A percentile compares a stretch with the other conserved stretches of the same genome.
phyloP scores from a whole-genome alignment of 1,140 invertebrate species.

The Lysiphlebus fabarum region DNA sequence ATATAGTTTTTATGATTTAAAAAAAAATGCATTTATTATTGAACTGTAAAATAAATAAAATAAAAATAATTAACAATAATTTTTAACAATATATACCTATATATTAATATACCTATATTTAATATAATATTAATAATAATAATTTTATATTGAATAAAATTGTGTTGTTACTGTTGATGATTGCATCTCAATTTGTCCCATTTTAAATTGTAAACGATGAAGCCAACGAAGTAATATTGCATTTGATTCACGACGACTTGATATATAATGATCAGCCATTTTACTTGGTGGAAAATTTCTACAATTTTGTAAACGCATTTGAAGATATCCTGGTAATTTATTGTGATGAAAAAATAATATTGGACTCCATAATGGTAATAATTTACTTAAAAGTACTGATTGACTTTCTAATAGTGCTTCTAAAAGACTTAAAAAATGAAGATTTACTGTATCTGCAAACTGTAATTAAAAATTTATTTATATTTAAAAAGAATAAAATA shows the following conservation, averaged over 20 bases:
- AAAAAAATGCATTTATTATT: too few species aligned
- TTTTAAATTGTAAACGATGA: constrained; percentile 93
- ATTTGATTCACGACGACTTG: constrained; percentile 49
- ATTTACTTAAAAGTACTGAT: constrained; percentile 83
- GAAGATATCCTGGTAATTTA: constrained; percentile 66
- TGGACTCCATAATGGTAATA: constrained; percentile 85
- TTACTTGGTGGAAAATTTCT: constrained; percentile 69
- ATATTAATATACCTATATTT: too few species aligned
- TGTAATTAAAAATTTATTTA: constrained; percentile 54
- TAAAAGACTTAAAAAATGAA: constrained; percentile 93
- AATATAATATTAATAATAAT: too few species aligned
- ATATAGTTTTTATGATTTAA: too few species aligned
- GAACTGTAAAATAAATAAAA: too few species aligned
- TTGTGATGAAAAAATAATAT: constrained; percentile 85
- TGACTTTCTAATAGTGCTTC: constrained; percentile 95
- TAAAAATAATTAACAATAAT: too few species aligned
- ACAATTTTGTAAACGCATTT: constrained; percentile 85
- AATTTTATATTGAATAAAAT: constrained; percentile 74
- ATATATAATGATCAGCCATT: constrained; percentile 41
- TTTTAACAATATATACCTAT: too few species aligned
- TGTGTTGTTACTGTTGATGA: constrained; percentile 87
- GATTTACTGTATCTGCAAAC: constrained; percentile 95
- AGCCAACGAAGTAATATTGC: constrained; percentile 76
- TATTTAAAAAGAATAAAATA: constrained; percentile 22
- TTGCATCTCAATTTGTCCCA: constrained; percentile 96